Evolutionary conservation across 2,113 vertebrate species (phyloP), one percentile per base, ranked within the genome.

Genomic region (Psammodynastes pulverulentus): DNA sequence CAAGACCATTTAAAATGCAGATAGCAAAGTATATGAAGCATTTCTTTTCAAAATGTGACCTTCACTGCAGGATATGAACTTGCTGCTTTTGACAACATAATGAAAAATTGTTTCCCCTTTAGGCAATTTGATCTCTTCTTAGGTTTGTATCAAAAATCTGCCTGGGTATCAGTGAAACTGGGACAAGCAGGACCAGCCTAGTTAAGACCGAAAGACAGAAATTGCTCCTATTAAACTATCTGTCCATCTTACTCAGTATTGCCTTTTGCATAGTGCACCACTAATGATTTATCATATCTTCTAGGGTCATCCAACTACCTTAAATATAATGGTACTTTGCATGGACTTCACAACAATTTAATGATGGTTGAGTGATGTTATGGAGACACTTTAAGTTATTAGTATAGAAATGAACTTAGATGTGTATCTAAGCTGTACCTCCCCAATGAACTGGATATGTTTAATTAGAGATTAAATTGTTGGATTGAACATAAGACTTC

Each of bases 11-110:
- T 95, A 96, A 95, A 90, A 94, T 88, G 86, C 84, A 94, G 67
- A 96, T 94, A 95, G 96, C 89, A 79, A 62, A 93, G 87, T 56
- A 87, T 94, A 91, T 0, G 84, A 92, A 94, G 39, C 10, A 46
- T 91, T 94, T 94, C 90, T 93, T 95, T 87, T 85, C 91, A 94
- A 96, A 89, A 87, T 26, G 88, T 94, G 95, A 96, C 94, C 94
- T 90, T 95, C 97, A 94, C 95, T 86, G 49, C 94, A 91, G 94
- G 95, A 96, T 29, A 48, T 94, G 89, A 94, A 94, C 94, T 92
- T 95, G 86, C 21, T 93, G 5, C 85, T 95, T 95, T 93, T 92
- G 84, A 86, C 88, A 94, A 53, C 58, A 89, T 67, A 86, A 95
- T 94, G 90, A 53, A 94, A 94, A 96, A 17, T 45, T 45, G 91